phyloP scores from a whole-genome alignment of 2,888 invertebrate species.

The Serripes groenlandicus region DNA sequence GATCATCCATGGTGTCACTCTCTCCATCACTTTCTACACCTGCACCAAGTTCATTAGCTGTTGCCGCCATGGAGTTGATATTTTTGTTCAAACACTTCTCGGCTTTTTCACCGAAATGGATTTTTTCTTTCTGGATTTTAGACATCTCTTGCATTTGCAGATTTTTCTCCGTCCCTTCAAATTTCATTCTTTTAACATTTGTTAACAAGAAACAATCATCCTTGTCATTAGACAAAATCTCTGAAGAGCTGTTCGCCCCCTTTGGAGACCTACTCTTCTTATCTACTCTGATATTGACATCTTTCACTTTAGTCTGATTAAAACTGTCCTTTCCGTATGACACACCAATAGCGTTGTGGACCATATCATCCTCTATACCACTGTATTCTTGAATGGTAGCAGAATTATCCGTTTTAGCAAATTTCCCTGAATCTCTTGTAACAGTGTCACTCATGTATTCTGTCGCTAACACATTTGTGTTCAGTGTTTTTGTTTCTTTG shows the following conservation, averaged over 20 bases:
- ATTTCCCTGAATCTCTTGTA: slow-evolving; percentile 89
- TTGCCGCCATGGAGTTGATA: not conserved
- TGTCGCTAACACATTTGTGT: slow-evolving; percentile 88
- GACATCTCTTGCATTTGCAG: slow-evolving; percentile 81
- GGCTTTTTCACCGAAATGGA: slow-evolving; percentile 37
- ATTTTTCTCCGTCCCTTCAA: slow-evolving; percentile 83
- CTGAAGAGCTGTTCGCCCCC: slow-evolving; percentile 50
- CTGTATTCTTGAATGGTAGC: slow-evolving; percentile 36
- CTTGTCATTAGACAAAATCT: slow-evolving; percentile 39
- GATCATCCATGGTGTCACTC: slow-evolving; percentile 47
- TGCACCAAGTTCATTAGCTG: not conserved
- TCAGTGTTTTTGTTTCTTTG: slow-evolving; percentile 89
- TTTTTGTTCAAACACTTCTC: slow-evolving; percentile 7
- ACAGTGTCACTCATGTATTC: slow-evolving; percentile 87
- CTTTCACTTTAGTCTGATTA: slow-evolving; percentile 86
- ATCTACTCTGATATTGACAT: slow-evolving; percentile 87
- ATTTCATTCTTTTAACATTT: slow-evolving; percentile 82
- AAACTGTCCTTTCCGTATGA: slow-evolving; percentile 53
- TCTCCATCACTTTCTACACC: slow-evolving; percentile 29
- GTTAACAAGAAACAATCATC: slow-evolving; percentile 69
- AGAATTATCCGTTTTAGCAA: slow-evolving; percentile 87
- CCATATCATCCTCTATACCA: slow-evolving; percentile 59
- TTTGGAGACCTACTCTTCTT: slow-evolving; percentile 72
- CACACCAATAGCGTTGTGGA: slow-evolving; percentile 47
- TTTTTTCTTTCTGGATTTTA: slow-evolving; percentile 78